Evolutionary conservation across 2,113 vertebrate genomes (phyloP), one percentile per base, ranked within the genome.

Genomic region (Puma concolor): DNA sequence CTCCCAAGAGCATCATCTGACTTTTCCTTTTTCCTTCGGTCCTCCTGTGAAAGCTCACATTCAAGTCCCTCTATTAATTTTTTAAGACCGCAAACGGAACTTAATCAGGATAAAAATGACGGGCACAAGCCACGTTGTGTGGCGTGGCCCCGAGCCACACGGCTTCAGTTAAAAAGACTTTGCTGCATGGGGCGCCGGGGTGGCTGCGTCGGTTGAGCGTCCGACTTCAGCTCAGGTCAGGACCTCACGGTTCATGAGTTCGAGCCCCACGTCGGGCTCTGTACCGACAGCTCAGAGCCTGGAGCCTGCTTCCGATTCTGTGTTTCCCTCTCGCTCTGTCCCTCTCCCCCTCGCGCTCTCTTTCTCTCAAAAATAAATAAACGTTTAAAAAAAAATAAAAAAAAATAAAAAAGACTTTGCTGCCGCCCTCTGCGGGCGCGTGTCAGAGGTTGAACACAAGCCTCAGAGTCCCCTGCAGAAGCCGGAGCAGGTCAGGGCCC

Each of bases 121-220:
- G 6, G 15, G 54, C 52, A 0, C 1, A 17, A 38, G 14, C 11
- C 0, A 0, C 10, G 1, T 15, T 15, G 83, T 41, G 29, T 13
- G 15, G 13, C 7, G 17, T 19, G 72, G 14, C 89, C 31, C 0
- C 0, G 0, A 31, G 41, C 67, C 79, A 4, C 0, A 5, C 5
- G 5, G 41, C 60, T 44, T 2, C 36, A 0, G 33, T 8, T 38
- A 77, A 33, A 64, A 64, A 11, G 50, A 2, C 0, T 2, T 0
- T 0, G 23, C 17, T 44, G n/a, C 83, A 1, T 44, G 44, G 44
- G 44, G 44, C 44, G 44, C 44, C 44, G 0, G 44, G 44, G 44
- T 44, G 44, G 44, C 44, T 44, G 1, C 8, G 1, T 44, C 44
- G 44, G 44, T 44, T 44, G 44, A 44, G 44, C 44, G 44, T 9